Evolutionary conservation across 53 echinoderm and acorn worm species (phyloP).

Genomic region (Luidia sarsii): DNA sequence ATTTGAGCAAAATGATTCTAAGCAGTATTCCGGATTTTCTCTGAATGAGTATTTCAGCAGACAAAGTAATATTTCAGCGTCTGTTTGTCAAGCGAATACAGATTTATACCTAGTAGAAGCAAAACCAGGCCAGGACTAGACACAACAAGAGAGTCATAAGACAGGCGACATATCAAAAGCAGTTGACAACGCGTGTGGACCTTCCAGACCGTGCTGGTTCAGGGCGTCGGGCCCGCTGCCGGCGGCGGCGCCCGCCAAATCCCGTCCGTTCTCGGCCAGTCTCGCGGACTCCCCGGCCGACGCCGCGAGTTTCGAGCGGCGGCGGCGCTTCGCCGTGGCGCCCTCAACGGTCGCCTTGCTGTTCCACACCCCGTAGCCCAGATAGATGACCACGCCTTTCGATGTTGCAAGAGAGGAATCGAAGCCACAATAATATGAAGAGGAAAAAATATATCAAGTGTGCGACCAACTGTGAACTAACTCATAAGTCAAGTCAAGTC

Average conservation of each 20-base stretch:
- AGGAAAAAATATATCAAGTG: too few species aligned
- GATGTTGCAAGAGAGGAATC: background rate
- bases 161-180: slow-evolving; percentile 27
- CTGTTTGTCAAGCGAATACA: too few species aligned
- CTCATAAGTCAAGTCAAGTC: too few species aligned
- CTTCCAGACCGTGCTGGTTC: background rate
- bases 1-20: too few species aligned
- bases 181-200: background rate
- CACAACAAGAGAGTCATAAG: slow-evolving; percentile 9
- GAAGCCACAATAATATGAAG: too few species aligned
- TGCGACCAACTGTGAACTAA: too few species aligned
- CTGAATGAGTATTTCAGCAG: too few species aligned
- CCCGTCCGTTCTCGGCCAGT: slow-evolving; percentile 6
- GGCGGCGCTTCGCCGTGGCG: background rate
- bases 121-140: background rate
- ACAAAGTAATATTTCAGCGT: too few species aligned
- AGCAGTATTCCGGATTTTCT: too few species aligned
- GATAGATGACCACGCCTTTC: slow-evolving; percentile 72
- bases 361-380: slow-evolving; percentile 72
- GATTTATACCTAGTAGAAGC: background rate
- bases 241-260: background rate
- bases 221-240: background rate
- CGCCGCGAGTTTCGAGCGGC: slow-evolving; percentile 14
- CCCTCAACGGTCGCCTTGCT: slow-evolving; percentile 73
- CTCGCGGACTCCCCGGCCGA: background rate